Evolutionary conservation across 2,888 invertebrate genomes (phyloP).

Genomic region (Apeira syringaria): DNA sequence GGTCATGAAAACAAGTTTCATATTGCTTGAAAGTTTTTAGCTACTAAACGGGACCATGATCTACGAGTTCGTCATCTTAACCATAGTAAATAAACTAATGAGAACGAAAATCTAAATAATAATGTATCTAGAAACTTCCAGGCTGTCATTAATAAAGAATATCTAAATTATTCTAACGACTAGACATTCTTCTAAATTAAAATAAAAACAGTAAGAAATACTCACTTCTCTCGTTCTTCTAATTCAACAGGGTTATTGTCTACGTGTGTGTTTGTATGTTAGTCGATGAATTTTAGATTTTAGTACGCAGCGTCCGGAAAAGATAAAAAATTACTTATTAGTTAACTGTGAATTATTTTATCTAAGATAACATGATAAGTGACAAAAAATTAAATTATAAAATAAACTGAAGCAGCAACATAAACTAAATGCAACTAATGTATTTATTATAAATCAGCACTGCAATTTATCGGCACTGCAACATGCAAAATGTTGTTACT

Average conservation of each 20-base stretch:
- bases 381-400: not conserved
- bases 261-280: constrained; percentile 60
- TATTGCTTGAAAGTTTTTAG: constrained; percentile 16
- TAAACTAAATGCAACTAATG: not conserved
- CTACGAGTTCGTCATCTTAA: no score
- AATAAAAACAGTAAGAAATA: constrained; percentile 17
- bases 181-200: constrained; percentile 22
- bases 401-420: not conserved
- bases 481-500: no score
- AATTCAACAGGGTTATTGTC: constrained; percentile 92
- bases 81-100: not conserved
- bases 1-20: not conserved
- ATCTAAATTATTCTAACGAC: constrained; percentile 16
- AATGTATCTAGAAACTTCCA: constrained; percentile 27
- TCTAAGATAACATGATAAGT: no score
- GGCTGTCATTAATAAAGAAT: constrained; percentile 14
- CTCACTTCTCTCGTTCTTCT: constrained; percentile 95
- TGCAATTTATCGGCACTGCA: no score
- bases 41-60: not conserved
- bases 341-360: constrained; percentile 15
- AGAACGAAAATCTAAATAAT: not conserved
- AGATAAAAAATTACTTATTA: constrained; percentile 35
- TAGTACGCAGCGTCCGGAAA: constrained; percentile 78
- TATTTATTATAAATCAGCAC: no score
- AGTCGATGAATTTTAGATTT: constrained; percentile 65